Evolutionary conservation across 1,140 invertebrate species (phyloP).

Genomic region (Asbolus verrucosus): DNA sequence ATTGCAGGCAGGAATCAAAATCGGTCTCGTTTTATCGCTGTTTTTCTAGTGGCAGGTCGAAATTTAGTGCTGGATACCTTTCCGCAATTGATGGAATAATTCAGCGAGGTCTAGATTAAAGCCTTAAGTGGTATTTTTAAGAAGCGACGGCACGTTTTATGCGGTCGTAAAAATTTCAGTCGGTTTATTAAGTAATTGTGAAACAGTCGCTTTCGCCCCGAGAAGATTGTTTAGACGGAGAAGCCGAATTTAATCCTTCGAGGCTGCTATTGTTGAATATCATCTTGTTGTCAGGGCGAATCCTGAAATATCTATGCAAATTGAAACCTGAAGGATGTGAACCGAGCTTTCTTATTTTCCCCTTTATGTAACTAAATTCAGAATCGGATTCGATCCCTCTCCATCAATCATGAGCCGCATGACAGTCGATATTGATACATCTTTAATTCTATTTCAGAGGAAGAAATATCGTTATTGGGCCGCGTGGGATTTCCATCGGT

Average conservation of each 20-base stretch:
- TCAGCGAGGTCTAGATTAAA: conserved; percentile 9
- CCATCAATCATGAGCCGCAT: conserved; percentile 2
- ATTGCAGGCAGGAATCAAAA: too few relatives aligned
- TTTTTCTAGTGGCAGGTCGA: neutral
- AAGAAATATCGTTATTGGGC: conserved; percentile 75
- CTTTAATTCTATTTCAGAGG: conserved; percentile 73
- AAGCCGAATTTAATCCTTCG: neutral
- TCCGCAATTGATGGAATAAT: conserved; percentile 19
- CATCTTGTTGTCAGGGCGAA: neutral
- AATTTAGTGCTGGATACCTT: neutral
- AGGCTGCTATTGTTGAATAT: neutral
- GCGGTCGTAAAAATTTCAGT: conserved; percentile 9
- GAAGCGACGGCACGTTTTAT: conserved; percentile 5
- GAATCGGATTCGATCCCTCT: too few relatives aligned
- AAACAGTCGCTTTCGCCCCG: neutral
- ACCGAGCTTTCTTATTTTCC: too few relatives aligned
- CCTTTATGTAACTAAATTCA: too few relatives aligned
- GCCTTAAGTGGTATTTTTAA: neutral
- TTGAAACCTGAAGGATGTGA: neutral
- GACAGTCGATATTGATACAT: neutral
- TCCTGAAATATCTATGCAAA: neutral
- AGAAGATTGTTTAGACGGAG: conserved; percentile 13
- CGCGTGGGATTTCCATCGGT: conserved; percentile 77
- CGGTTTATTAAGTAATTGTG: conserved; percentile 10
- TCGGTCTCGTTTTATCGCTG: neutral